Conservation (phyloP, 2,888 invertebrate genomes). For the Lamproptera curius region DNA sequence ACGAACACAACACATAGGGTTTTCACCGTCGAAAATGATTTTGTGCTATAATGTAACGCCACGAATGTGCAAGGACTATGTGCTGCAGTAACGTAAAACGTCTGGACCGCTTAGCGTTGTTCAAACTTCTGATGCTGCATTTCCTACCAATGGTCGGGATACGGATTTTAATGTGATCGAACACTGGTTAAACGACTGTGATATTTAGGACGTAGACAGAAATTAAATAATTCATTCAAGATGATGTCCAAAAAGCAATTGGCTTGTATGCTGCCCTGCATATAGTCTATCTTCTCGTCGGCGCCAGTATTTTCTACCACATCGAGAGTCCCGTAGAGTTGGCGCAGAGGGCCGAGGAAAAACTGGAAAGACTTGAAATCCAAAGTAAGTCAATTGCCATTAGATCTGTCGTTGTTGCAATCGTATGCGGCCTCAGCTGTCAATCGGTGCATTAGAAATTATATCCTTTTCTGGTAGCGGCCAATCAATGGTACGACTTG, state of each 20-base stretch:
- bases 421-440: constrained; percentile 17
- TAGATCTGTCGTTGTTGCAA: constrained; percentile 16
- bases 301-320: constrained; percentile 91
- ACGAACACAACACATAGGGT: constrained; percentile 7
- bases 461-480: constrained; percentile 22
- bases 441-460: constrained; percentile 22
- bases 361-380: constrained; percentile 81
- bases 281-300: constrained; percentile 86
- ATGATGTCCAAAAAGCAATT: constrained; percentile 91
- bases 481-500: constrained; percentile 1
- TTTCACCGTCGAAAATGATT: constrained; percentile 19
- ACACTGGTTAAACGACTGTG: constrained; percentile 19
- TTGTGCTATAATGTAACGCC: constrained; percentile 22
- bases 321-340: constrained; percentile 87
- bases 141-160: constrained; percentile 36
- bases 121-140: constrained; percentile 38
- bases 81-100: constrained; percentile 26
- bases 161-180: constrained; percentile 51
- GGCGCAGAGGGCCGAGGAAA: constrained; percentile 76
- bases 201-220: constrained; percentile 20
- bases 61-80: constrained; percentile 39
- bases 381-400: constrained; percentile 78
- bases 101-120: constrained; percentile 38
- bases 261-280: constrained; percentile 86
- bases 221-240: constrained; percentile 51